Evolutionary conservation across 2,888 invertebrate species (phyloP).

Genomic region (Nemoura dubitans): DNA sequence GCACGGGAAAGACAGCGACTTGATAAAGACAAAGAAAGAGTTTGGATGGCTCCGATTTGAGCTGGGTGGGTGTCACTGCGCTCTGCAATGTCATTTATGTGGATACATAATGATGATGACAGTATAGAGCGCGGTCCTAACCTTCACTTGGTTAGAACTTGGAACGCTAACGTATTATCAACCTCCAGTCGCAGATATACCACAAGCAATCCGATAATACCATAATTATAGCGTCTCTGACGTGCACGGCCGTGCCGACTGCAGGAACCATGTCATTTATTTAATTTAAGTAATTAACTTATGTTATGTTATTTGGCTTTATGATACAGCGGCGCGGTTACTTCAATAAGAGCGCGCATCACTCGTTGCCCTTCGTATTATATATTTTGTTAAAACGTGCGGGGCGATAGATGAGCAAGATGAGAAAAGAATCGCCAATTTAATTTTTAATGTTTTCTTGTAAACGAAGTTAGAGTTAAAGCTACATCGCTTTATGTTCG

Average conservation of each 20-base stretch:
- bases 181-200: constrained; percentile 32
- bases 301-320: constrained; percentile 41
- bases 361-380: neutral
- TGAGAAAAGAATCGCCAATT: neutral
- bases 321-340: constrained; percentile 24
- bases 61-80: constrained; percentile 41
- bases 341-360: neutral
- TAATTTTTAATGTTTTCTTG: neutral
- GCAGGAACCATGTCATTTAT: constrained; percentile 50
- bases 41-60: constrained; percentile 12
- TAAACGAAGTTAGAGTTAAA: neutral
- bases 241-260: constrained; percentile 37
- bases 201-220: constrained; percentile 51
- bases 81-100: constrained; percentile 43
- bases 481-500: neutral
- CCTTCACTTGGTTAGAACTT: constrained; percentile 40
- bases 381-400: neutral
- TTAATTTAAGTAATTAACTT: constrained; percentile 52
- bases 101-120: constrained; percentile 37
- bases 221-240: constrained; percentile 39
- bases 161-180: constrained; percentile 40
- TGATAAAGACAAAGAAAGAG: neutral
- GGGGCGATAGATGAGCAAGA: neutral
- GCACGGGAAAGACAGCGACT: neutral
- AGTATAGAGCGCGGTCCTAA: constrained; percentile 33